phyloP scores from a whole-genome alignment of 2,113 vertebrate genomes.

The Heterocephalus glaber region DNA sequence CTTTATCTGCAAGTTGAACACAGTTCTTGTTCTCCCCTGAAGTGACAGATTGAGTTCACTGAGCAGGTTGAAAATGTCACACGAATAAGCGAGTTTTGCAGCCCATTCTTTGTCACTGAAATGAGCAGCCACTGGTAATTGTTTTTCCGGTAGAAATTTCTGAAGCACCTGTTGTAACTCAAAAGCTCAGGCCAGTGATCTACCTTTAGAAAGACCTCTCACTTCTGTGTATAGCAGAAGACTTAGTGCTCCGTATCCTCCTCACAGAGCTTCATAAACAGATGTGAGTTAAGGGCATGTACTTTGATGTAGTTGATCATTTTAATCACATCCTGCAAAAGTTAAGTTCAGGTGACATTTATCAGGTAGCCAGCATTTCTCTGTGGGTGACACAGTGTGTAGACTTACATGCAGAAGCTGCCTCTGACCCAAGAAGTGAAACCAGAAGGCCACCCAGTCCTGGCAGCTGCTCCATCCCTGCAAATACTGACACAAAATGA shows the following conservation, averaged over 20 bases:
- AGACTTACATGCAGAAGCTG: not conserved
- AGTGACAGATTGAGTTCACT: no score
- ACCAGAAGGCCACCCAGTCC: not conserved
- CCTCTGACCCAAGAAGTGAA: not conserved
- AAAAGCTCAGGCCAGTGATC: not conserved
- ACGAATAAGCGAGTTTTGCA: no score
- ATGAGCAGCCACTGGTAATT: not conserved
- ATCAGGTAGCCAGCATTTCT: not conserved
- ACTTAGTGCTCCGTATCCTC: not conserved
- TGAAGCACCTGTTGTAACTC: not conserved
- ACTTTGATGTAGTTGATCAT: not conserved
- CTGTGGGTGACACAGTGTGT: not conserved
- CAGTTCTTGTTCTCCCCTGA: not conserved
- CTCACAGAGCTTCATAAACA: not conserved
- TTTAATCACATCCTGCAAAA: not conserved
- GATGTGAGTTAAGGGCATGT: not conserved
- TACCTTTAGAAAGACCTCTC: not conserved
- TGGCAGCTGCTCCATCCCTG: not conserved
- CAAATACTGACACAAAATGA: slow-evolving; percentile 76
- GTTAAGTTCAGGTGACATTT: not conserved
- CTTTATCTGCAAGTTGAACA: not conserved
- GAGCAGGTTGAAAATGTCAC: no score
- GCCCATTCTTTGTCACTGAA: not conserved
- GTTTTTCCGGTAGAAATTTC: not conserved
- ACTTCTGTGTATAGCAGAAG: not conserved